Percentiles rank a stretch among this genome's conserved stretches.
These are phyloP conservation scores for Drosophila bifasciata DNA, from an alignment of 1,140 invertebrate species.

Conservation along the genomic window DNA sequence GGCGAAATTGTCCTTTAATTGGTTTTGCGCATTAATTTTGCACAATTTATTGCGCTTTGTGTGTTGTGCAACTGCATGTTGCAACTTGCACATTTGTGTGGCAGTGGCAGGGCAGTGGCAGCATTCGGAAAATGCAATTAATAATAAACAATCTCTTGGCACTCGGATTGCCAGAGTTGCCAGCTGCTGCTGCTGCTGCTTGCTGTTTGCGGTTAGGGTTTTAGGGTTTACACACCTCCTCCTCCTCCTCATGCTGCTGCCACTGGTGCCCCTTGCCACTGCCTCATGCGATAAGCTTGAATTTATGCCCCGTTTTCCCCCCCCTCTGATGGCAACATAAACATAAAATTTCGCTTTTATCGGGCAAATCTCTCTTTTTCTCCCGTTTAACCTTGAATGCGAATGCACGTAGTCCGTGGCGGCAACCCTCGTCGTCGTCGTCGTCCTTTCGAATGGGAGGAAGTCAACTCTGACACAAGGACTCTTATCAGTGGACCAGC, in stretches of 20 bases:
- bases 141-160: slow-evolving; percentile 70
- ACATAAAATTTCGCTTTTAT: slow-evolving; percentile 48
- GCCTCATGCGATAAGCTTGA: slow-evolving; percentile 50
- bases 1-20: slow-evolving; percentile 77
- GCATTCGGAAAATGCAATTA: slow-evolving; percentile 62
- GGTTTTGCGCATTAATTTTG: slow-evolving; percentile 79
- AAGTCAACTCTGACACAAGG: slow-evolving; percentile 61
- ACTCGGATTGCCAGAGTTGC: slow-evolving; percentile 44
- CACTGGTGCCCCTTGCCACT: slow-evolving; percentile 7
- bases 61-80: slow-evolving; percentile 23
- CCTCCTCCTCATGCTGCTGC: neutral
- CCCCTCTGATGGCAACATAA: slow-evolving; percentile 21
- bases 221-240: neutral
- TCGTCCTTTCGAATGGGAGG: slow-evolving; percentile 7
- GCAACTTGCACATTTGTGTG: neutral
- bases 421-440: slow-evolving; percentile 18
- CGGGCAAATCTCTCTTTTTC: slow-evolving; percentile 50
- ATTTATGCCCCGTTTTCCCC: slow-evolving; percentile 33
- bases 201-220: neutral
- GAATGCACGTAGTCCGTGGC: slow-evolving; percentile 54
- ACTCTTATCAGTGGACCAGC: slow-evolving; percentile 52
- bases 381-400: slow-evolving; percentile 79
- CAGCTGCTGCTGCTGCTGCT: too few species aligned
- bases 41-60: slow-evolving; percentile 74
- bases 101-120: slow-evolving; percentile 30